Conservation (phyloP, 1,140 invertebrate species). For the Spodoptera frugiperda region DNA sequence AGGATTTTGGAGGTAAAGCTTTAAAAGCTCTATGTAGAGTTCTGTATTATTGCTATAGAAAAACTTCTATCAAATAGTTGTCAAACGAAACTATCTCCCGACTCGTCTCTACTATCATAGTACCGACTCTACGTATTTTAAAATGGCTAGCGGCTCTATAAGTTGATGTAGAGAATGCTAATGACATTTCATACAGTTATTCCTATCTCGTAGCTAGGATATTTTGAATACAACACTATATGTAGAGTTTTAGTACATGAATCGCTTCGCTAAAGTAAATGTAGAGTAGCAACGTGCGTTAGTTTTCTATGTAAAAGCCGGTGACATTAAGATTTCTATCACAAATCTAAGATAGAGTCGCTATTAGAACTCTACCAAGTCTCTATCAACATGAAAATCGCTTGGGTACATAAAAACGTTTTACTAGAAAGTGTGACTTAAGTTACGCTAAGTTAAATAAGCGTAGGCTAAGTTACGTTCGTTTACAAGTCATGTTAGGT, state of each 20-base stretch:
- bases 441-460: constrained; percentile 25
- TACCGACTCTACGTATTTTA: constrained; percentile 29
- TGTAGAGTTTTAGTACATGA: background rate
- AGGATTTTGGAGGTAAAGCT: constrained; percentile 76
- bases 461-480: constrained; percentile 31
- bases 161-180: constrained; percentile 39
- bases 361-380: background rate
- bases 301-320: background rate
- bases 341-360: constrained; percentile 20
- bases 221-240: background rate
- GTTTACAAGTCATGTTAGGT: background rate
- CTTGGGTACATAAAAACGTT: constrained; percentile 5
- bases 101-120: constrained; percentile 13
- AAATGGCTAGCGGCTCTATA: constrained; percentile 31
- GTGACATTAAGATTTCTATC: constrained; percentile 27
- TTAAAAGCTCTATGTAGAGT: constrained; percentile 2
- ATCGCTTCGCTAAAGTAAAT: background rate
- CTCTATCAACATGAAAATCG: constrained; percentile 19
- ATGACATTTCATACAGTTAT: constrained; percentile 34
- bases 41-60: background rate
- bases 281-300: constrained; percentile 1
- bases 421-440: constrained; percentile 37
- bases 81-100: background rate
- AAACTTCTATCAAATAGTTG: background rate
- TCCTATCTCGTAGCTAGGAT: background rate